Evolutionary conservation across 2,888 invertebrate species (phyloP).

Genomic region (Schrankia costaestrigalis): DNA sequence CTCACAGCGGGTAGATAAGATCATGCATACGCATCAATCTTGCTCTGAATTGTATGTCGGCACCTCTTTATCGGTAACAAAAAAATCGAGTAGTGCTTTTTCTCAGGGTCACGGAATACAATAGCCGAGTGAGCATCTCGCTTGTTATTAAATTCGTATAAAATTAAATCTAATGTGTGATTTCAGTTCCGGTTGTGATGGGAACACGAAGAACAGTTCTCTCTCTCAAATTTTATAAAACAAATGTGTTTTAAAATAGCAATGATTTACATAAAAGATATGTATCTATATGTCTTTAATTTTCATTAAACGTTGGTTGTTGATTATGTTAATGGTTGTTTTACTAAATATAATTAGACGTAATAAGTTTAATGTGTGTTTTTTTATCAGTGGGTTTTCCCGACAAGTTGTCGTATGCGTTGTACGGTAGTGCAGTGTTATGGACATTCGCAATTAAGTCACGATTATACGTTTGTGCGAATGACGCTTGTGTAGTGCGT

Average conservation of each 20-base stretch:
- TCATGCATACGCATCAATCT: slow-evolving; percentile 73
- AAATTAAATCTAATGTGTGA: slow-evolving; percentile 80
- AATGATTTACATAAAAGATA: slow-evolving; percentile 47
- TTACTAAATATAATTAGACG: slow-evolving; percentile 24
- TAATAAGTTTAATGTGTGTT: slow-evolving; percentile 24
- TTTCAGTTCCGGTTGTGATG: slow-evolving; percentile 75
- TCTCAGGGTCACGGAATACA: slow-evolving; percentile 71
- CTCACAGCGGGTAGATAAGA: slow-evolving; percentile 69
- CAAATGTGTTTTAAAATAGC: slow-evolving; percentile 45
- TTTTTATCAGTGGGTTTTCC: slow-evolving; percentile 10
- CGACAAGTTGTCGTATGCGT: slow-evolving; percentile 8
- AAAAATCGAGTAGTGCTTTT: slow-evolving; percentile 64
- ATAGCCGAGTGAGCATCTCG: slow-evolving; percentile 65
- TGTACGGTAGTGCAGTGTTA: neutral
- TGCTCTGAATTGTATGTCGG: slow-evolving; percentile 68
- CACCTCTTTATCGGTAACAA: slow-evolving; percentile 73
- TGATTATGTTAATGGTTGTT: slow-evolving; percentile 32
- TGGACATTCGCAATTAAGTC: slow-evolving; percentile 8
- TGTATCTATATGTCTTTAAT: slow-evolving; percentile 36
- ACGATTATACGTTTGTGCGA: no score
- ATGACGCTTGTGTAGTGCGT: slow-evolving; percentile 1
- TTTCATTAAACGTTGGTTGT: slow-evolving; percentile 21
- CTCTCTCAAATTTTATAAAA: slow-evolving; percentile 50
- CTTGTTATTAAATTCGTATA: slow-evolving; percentile 81
- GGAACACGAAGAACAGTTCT: slow-evolving; percentile 64